Evolutionary conservation across 2,113 vertebrate genomes (phyloP), one percentile per base, ranked within the genome.

Genomic region (Festucalex cinctus): DNA sequence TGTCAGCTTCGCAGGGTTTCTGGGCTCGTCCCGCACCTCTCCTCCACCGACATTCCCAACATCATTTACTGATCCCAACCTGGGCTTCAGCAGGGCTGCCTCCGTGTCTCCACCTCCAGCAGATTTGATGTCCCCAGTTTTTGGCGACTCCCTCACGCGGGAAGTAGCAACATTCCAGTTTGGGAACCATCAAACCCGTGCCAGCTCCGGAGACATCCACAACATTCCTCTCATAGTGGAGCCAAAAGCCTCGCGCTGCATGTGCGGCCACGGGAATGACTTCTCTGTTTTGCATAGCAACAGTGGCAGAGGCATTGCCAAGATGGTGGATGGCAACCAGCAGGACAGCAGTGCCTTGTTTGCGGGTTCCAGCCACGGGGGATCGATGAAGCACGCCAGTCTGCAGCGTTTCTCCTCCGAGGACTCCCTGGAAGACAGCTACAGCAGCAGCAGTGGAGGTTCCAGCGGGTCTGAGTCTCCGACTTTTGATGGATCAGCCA

Each of bases 381-480:
- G 57, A 19, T 87, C 83, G 41, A 24, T 1, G 14, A 90, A 83
- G 77, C 62, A 82, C 12, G 10, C 74, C 2, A 66, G 48, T 20
- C 76, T 91, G 63, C 92, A 95, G 74, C 90, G 94, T 2, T 94
- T 93, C 79, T 91, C 95, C 16, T 96, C 94, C 0, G 90, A 94
- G 59, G 94, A 94, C 76, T 96, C 95, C 5, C 88, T 96, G 19
- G 95, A 96, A 1, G 95, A 95, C 26, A 93, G 93, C 71, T 94
- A 94, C 75, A 94, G 92, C 88, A 95, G 93, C 85, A 93, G 93
- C 88, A 93, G 93, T 26, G 90, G 91, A 66, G 93, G 93, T 54
- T 85, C 93, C 65, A 95, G 95, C 19, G 94, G 95, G 8, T 92
- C 90, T 0, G 94, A 96, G 63, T 96, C 95, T 0, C 95, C 95